Evolutionary conservation across 2,113 vertebrate species (phyloP).

Genomic region (Callorhinus ursinus): DNA sequence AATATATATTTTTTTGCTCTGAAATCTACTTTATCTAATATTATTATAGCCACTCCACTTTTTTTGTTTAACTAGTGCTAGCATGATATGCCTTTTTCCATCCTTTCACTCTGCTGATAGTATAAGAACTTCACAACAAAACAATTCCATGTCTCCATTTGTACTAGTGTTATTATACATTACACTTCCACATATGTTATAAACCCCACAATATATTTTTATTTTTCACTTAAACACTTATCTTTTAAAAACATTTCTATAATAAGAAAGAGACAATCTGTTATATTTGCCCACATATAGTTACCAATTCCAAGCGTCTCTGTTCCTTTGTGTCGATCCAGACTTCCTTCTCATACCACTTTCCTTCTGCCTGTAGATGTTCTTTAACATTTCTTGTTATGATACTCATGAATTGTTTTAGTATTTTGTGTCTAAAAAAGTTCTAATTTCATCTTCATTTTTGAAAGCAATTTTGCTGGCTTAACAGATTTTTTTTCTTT

Average conservation of each 20-base stretch:
- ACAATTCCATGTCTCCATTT: background rate
- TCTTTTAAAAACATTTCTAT: background rate
- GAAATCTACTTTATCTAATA: background rate
- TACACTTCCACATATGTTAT: background rate
- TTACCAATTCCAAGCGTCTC: background rate
- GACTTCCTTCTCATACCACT: background rate
- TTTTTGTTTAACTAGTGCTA: background rate
- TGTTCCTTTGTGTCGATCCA: background rate
- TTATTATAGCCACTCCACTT: background rate
- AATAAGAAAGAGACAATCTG: background rate
- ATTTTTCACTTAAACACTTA: background rate
- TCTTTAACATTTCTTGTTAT: background rate
- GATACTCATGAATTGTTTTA: background rate
- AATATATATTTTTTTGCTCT: background rate
- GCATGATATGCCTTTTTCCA: background rate
- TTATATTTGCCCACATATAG: background rate
- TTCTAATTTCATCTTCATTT: background rate
- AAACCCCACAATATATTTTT: background rate
- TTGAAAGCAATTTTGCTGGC: background rate
- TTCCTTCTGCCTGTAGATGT: background rate
- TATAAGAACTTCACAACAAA: background rate
- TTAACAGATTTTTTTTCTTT: background rate
- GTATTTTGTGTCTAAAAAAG: background rate
- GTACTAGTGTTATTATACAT: background rate
- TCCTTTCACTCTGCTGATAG: background rate